Conservation (phyloP, 2,888 invertebrate genomes). For the Acleris emargana region DNA sequence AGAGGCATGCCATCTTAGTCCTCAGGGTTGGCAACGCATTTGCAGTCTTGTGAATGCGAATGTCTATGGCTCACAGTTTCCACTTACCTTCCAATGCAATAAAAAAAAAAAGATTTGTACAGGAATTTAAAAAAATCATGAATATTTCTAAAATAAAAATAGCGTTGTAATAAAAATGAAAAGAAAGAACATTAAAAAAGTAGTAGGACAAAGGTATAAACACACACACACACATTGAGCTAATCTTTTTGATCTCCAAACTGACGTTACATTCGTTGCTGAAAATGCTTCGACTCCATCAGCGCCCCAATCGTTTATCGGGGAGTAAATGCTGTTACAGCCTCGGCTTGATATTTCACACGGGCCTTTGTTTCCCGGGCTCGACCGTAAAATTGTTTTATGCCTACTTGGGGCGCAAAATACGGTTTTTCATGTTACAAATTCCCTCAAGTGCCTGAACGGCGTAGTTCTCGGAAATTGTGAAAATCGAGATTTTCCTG, state of each 20-base stretch:
- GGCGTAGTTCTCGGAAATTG: constrained; percentile 10
- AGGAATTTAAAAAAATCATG: too few relatives aligned
- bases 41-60: too few relatives aligned
- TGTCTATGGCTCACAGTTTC: too few relatives aligned
- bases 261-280: not conserved
- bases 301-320: constrained; percentile 11
- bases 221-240: too few relatives aligned
- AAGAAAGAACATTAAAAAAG: too few relatives aligned
- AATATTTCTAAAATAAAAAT: too few relatives aligned
- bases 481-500: not conserved
- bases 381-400: constrained; percentile 25
- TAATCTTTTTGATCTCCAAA: constrained; percentile 3
- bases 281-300: constrained; percentile 5
- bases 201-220: too few relatives aligned
- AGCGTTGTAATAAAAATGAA: too few relatives aligned
- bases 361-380: constrained; percentile 14
- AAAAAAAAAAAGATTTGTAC: too few relatives aligned
- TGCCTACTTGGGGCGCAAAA: constrained; percentile 26
- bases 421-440: constrained; percentile 27
- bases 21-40: too few relatives aligned
- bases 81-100: too few relatives aligned
- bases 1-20: too few relatives aligned
- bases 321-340: constrained; percentile 12
- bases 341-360: constrained; percentile 11
- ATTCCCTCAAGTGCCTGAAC: constrained; percentile 16